phyloP scores from a whole-genome alignment of 2,113 vertebrate genomes.

The Pedetes capensis region DNA sequence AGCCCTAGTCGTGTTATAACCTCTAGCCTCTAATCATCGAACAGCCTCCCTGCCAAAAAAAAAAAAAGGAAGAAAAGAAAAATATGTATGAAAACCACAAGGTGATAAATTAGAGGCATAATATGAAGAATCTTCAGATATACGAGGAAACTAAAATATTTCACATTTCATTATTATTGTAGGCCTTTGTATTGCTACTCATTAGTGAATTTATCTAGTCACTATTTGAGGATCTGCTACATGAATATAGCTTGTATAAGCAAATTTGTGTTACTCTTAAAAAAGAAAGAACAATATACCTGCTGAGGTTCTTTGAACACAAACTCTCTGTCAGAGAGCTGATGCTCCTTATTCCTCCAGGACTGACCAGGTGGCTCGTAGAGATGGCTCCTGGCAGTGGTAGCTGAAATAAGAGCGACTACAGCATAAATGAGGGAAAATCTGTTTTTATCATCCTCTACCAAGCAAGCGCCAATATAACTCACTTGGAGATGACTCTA shows the following conservation, averaged over 20 bases:
- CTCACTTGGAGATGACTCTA: background rate
- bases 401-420: slow-evolving; percentile 63
- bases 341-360: slow-evolving; percentile 82
- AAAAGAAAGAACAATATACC: slow-evolving; percentile 72
- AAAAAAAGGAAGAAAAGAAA: rapidly evolving
- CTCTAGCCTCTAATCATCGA: background rate
- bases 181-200: background rate
- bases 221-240: background rate
- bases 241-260: background rate
- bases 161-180: background rate
- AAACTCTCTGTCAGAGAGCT: slow-evolving; percentile 78
- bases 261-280: background rate
- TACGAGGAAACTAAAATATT: background rate
- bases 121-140: background rate
- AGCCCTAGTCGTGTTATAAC: background rate
- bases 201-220: background rate
- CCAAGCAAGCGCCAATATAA: background rate
- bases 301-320: slow-evolving; percentile 86
- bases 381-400: background rate
- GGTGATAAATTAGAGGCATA: background rate
- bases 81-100: too few relatives aligned
- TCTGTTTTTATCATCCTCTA: background rate
- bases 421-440: background rate
- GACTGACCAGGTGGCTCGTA: slow-evolving; percentile 34
- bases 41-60: background rate